Base-by-base conservation (phyloP, 2,113 vertebrate species). In the Corynorhinus townsendii region DNA sequence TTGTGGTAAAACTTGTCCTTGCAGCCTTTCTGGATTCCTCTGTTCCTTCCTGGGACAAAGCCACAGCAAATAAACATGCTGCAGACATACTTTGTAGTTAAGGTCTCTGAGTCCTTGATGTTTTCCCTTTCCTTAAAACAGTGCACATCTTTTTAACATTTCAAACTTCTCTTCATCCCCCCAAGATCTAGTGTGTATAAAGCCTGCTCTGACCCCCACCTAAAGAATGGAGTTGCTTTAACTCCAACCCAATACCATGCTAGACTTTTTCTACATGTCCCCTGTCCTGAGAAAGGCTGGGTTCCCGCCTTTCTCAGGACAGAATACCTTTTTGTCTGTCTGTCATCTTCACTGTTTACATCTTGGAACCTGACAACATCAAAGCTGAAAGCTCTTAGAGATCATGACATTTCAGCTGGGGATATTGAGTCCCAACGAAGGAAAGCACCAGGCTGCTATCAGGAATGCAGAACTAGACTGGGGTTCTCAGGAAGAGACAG, bases 71-170 rank as follows among this genome's bases (percentile, higher is more conserved):
- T 71, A n/a, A 26, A 38, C 6, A 2, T 73, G 80, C 56, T 80
- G n/a, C 19, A 75, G 80, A 92, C 56, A 81, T 22, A 30, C 45
- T 80, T 89, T 89, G 43, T 62, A 87, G 73, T 52, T 77, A 40
- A 80, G 49, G n/a, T 24, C 49, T 80, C 47, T 92, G 73, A 64
- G 68, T 82, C 26, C 68, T 82, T 87, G n/a, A 20, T 71, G 16
- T 62, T 90, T 89, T 35, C 66, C n/a, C 22, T 92, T 80, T 81
- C 71, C 68, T 94, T 94, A 40, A 85, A 92, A 86, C 69, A 76
- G 10, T 47, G 17, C 6, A 35, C 28, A 71, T 90, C n/a, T 82
- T 79, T 94, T 82, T 76, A 92, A 81, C 72, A 77, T n/a, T 38
- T 90, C 49, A 69, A 82, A 69, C n/a, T 73, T 49, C 26, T 69